Percentiles rank a stretch among this genome's conserved stretches.
phyloP scores from a whole-genome alignment of 2,797 vertebrate species.

The Dryobates pubescens region DNA sequence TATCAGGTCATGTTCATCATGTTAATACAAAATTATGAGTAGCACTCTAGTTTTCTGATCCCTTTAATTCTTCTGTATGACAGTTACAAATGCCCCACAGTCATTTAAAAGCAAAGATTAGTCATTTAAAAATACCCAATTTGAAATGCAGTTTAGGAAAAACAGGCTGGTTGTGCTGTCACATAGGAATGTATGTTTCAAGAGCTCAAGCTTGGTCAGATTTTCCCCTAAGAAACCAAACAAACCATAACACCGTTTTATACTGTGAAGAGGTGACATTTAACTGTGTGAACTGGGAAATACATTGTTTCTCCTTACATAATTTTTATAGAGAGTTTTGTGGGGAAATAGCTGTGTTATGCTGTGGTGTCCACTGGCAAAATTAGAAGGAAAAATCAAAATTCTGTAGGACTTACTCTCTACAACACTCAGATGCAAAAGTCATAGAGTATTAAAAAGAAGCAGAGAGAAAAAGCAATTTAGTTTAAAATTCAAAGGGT shows the following conservation, averaged over 20 bases:
- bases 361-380: not conserved
- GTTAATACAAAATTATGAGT: not conserved
- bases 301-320: not conserved
- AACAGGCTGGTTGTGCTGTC: not conserved
- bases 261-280: not conserved
- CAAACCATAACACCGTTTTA: not conserved
- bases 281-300: not conserved
- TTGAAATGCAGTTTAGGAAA: constrained; percentile 18
- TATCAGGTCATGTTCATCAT: not conserved
- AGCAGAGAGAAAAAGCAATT: constrained; percentile 50
- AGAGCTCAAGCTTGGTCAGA: not conserved
- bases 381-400: not conserved
- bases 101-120: not conserved
- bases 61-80: not conserved
- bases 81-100: constrained; percentile 9
- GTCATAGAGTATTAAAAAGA: constrained; percentile 15
- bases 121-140: not conserved
- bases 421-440: constrained; percentile 33
- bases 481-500: constrained; percentile 7
- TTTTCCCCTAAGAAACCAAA: not conserved
- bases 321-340: not conserved
- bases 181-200: not conserved
- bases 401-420: constrained; percentile 4
- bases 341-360: not conserved
- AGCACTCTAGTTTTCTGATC: not conserved